Conservation (phyloP, 2,113 vertebrate genomes). For the Grallaria varia region DNA sequence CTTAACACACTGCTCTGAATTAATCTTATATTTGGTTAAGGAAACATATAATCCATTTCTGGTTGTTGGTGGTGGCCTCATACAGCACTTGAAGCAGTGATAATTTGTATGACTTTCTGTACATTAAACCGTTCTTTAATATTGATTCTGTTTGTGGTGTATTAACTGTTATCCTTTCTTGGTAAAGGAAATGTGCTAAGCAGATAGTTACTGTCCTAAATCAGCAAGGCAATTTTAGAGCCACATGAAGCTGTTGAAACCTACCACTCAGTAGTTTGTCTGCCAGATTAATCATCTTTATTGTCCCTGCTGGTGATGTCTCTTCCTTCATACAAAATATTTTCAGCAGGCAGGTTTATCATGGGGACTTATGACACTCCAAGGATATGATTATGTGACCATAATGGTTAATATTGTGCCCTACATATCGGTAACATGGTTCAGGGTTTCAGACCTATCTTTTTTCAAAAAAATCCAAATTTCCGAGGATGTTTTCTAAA, state of each 20-base stretch:
- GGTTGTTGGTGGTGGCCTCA: not conserved
- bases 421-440: not conserved
- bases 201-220: conserved; percentile 9
- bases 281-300: conserved; percentile 54
- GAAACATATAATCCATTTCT: conserved; percentile 12
- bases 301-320: conserved; percentile 20
- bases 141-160: conserved; percentile 59
- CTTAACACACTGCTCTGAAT: conserved; percentile 1
- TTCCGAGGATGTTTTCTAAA: not conserved
- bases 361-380: conserved; percentile 18
- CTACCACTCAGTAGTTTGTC: conserved; percentile 33
- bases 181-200: conserved; percentile 33
- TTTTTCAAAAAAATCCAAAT: not conserved
- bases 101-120: conserved; percentile 55
- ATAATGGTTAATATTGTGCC: not conserved
- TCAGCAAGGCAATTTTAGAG: conserved; percentile 21
- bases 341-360: conserved; percentile 11
- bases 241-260: conserved; percentile 27
- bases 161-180: conserved; percentile 55
- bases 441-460: not conserved
- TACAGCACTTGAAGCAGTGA: conserved; percentile 31
- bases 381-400: not conserved
- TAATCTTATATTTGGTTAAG: conserved; percentile 41
- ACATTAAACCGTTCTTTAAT: conserved; percentile 64
- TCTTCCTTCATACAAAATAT: conserved; percentile 34